Conservation (phyloP, 2,797 vertebrate genomes). For the Hemitrygon akajei region DNA sequence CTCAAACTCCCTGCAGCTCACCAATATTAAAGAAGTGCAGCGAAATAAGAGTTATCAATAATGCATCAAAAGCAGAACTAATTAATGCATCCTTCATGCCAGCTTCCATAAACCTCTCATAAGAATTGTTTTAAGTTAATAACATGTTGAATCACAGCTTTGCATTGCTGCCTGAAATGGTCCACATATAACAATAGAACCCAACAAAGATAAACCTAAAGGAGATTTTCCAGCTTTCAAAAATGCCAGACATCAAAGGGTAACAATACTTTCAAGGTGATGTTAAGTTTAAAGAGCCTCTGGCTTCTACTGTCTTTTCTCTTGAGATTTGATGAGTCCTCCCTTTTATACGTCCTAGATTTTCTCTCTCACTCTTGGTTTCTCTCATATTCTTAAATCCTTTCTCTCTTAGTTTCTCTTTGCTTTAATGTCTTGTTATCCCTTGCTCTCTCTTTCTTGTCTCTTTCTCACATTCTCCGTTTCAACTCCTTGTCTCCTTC, state of each 20-base stretch:
- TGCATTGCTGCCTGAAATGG: background rate
- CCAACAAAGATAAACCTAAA: background rate
- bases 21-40: background rate
- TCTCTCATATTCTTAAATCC: background rate
- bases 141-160: background rate
- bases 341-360: background rate
- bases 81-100: background rate
- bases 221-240: background rate
- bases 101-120: background rate
- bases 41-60: background rate
- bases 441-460: background rate
- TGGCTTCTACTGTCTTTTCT: background rate
- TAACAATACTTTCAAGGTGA: background rate
- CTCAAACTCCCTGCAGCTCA: background rate
- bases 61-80: background rate
- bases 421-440: background rate
- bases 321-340: background rate
- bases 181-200: background rate
- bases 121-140: conserved; percentile 14
- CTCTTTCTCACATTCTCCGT: background rate
- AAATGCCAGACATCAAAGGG: background rate
- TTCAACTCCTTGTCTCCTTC: background rate
- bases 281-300: background rate
- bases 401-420: background rate
- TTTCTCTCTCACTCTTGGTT: too few relatives aligned